A percentile compares a stretch with the other conserved stretches of the same genome.
These are phyloP conservation scores for Ictalurus punctatus DNA, from an alignment of 2,113 vertebrate species.

Conservation along the genomic window DNA sequence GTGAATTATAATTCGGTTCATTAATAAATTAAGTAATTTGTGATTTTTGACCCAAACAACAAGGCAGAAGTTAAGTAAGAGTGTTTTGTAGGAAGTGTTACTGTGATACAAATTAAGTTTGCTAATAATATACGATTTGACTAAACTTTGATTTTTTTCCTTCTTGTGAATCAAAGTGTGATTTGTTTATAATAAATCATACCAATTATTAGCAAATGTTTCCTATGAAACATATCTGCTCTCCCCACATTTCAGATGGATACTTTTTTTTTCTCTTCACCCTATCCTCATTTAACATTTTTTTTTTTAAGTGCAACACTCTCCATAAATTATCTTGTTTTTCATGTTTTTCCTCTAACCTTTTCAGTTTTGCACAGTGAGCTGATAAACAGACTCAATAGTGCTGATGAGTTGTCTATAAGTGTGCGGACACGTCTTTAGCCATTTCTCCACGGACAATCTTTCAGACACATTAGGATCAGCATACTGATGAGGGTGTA, in stretches of 20 bases:
- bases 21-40: constrained; percentile 6
- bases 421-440: constrained; percentile 43
- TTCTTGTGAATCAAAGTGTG: background rate
- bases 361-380: constrained; percentile 47
- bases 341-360: constrained; percentile 51
- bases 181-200: constrained; percentile 28
- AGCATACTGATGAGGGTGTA: constrained; percentile 48
- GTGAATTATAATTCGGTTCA: background rate
- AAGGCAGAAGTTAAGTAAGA: background rate
- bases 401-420: constrained; percentile 57
- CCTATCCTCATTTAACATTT: constrained; percentile 40
- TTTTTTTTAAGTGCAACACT: constrained; percentile 34
- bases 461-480: constrained; percentile 46
- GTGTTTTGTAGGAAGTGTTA: background rate
- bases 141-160: background rate
- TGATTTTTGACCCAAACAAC: background rate
- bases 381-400: constrained; percentile 51
- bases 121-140: background rate
- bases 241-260: constrained; percentile 6
- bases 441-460: constrained; percentile 48
- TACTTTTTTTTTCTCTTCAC: constrained; percentile 9
- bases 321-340: constrained; percentile 40
- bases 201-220: constrained; percentile 18
- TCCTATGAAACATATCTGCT: constrained; percentile 24
- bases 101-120: background rate